A percentile compares a stretch with the other conserved stretches of the same genome.
phyloP scores from a whole-genome alignment of 2,888 invertebrate genomes.

The Platerodrilus igneus region DNA sequence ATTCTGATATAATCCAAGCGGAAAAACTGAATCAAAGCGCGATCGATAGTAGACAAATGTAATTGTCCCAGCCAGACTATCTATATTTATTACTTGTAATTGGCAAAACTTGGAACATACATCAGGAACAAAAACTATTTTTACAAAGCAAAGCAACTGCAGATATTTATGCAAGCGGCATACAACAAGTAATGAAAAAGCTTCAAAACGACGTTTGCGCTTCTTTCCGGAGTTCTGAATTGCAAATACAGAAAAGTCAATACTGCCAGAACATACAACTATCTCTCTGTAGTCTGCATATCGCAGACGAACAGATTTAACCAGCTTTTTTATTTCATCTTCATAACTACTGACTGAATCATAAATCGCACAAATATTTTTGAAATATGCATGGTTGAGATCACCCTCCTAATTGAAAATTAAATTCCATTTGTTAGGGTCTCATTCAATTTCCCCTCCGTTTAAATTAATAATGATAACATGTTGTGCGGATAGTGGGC shows the following conservation, averaged over 20 bases:
- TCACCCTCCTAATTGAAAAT: conserved; percentile 16
- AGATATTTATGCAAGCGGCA: conserved; percentile 8
- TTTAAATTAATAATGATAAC: conserved; percentile 19
- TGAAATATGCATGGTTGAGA: conserved; percentile 16
- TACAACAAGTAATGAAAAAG: conserved; percentile 16
- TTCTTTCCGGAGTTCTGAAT: too few species aligned
- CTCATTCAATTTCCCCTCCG: conserved; percentile 8
- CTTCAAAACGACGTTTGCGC: conserved; percentile 9
- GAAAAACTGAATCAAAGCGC: too few species aligned
- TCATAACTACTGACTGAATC: conserved; percentile 10
- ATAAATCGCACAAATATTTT: conserved; percentile 13
- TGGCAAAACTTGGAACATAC: too few species aligned
- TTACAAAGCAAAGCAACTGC: conserved; percentile 6
- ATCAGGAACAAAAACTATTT: too few species aligned
- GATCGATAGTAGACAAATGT: too few species aligned
- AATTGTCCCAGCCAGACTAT: too few species aligned
- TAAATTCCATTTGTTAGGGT: conserved; percentile 16
- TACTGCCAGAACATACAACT: too few species aligned
- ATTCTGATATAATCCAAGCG: too few species aligned
- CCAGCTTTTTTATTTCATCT: not conserved
- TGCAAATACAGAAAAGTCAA: conserved; percentile 13
- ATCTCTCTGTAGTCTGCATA: too few species aligned
- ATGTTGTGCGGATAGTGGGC: conserved; percentile 10
- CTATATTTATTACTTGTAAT: too few species aligned
- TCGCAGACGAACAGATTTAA: too few species aligned